phyloP scores from a whole-genome alignment of 2,797 vertebrate species.

The Eleutherodactylus coqui region DNA sequence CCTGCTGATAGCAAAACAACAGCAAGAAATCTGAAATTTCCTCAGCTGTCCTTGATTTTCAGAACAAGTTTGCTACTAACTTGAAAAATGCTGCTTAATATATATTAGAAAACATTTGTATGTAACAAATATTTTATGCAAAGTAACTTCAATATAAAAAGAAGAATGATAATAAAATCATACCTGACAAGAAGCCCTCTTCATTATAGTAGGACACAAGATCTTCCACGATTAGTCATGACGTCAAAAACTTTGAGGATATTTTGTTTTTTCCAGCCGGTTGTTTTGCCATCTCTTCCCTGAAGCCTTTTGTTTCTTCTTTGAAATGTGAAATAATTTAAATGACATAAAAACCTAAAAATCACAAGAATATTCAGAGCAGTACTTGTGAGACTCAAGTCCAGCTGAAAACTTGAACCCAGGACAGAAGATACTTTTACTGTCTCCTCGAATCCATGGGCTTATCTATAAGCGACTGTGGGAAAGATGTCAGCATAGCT shows the following conservation, averaged over 20 bases:
- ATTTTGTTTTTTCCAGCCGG: slow-evolving; percentile 1
- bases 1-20: neutral
- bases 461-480: slow-evolving; percentile 5
- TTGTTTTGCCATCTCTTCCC: slow-evolving; percentile 7
- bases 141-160: neutral
- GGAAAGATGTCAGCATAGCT: slow-evolving; percentile 35
- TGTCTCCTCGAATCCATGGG: neutral
- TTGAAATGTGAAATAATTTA: neutral
- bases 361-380: neutral
- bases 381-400: neutral
- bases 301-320: neutral
- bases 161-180: neutral
- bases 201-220: neutral
- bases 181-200: slow-evolving; percentile 31
- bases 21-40: neutral
- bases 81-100: too few species aligned
- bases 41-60: neutral
- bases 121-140: neutral
- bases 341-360: neutral
- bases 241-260: neutral
- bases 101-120: neutral
- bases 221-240: neutral
- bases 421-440: neutral
- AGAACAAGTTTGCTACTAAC: neutral
- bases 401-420: neutral